A percentile compares a stretch with the other conserved stretches of the same genome.
These are phyloP conservation scores for Caenorhabditis elegans DNA, from an alignment of 1,140 invertebrate species.

Conservation along the genomic window WBcel235 BX284603.4:9923501-9924000, in stretches of 20 bases:
- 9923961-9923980: constrained; percentile 92
- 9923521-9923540: constrained; percentile 23
- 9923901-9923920: neutral
- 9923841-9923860: neutral
- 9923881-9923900: neutral
- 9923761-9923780: too few species aligned
- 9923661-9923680: constrained; percentile 93
- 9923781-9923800: neutral
- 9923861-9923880: neutral
- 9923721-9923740: constrained; percentile 71
- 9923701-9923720: constrained; percentile 80
- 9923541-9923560: neutral
- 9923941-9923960: constrained; percentile 79
- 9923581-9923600: constrained; percentile 22
- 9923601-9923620: constrained; percentile 19
- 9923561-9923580: neutral
- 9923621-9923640: constrained; percentile 89
- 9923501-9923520: constrained; percentile 24
- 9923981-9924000: constrained; percentile 95
- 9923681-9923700: constrained; percentile 94
- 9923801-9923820: constrained; percentile 27
- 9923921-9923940: constrained; percentile 26
- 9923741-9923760: neutral
- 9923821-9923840: constrained; percentile 9
- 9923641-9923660: constrained; percentile 97